A percentile compares a stretch with the other conserved stretches of the same genome.
Evolutionary conservation across 2,797 vertebrate species (phyloP).

Genomic region (Lagodon rhomboides): DNA sequence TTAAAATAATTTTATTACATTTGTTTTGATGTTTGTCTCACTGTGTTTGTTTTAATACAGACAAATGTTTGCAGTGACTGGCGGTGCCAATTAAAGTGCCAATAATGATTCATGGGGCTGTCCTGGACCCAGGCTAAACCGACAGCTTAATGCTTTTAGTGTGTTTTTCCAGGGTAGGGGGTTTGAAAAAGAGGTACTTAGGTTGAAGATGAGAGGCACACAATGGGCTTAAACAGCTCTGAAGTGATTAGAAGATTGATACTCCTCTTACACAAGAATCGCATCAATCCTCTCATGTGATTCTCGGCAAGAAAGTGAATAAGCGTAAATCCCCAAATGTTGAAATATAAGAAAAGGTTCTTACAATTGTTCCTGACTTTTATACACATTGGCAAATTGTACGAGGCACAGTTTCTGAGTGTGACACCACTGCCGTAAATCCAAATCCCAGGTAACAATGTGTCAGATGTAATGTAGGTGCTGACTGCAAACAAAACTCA

Average conservation of each 20-base stretch:
- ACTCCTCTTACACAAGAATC: not conserved
- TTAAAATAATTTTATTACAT: not conserved
- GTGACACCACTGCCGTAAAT: no score
- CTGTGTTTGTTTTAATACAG: not conserved
- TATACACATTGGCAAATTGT: no score
- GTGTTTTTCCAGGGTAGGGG: not conserved
- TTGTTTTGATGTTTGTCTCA: conserved; percentile 5
- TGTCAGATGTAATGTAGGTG: no score
- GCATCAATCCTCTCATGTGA: not conserved
- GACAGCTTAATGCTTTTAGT: not conserved
- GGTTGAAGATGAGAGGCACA: not conserved
- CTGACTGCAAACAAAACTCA: no score
- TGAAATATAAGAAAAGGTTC: no score
- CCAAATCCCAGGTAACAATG: no score
- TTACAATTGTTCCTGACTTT: no score
- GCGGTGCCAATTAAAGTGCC: not conserved
- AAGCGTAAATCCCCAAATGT: no score
- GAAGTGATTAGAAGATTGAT: not conserved
- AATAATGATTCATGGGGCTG: conserved; percentile 1
- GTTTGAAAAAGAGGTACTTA: not conserved
- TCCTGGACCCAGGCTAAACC: not conserved
- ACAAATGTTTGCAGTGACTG: not conserved
- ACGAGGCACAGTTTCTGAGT: no score
- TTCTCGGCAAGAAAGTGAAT: not conserved
- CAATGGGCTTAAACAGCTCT: not conserved